Evolutionary conservation across 2,797 vertebrate genomes (phyloP).

Genomic region (Hozukius guyotensis): DNA sequence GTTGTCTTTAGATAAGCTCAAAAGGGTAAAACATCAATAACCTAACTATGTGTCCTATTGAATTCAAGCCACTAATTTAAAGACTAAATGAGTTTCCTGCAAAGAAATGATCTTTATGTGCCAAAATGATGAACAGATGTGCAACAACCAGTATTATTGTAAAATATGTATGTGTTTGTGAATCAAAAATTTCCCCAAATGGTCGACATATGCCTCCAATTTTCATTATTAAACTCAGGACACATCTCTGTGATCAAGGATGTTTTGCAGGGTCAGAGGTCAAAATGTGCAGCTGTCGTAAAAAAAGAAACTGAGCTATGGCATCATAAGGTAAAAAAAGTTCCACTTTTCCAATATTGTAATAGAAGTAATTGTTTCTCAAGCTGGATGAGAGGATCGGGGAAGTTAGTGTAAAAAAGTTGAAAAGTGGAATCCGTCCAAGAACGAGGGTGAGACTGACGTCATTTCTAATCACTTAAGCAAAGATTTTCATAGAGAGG

Average conservation of each 20-base stretch:
- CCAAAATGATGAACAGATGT: not conserved
- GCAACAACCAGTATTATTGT: not conserved
- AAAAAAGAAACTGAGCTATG: not conserved
- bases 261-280: not conserved
- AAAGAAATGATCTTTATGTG: not conserved
- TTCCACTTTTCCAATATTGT: not conserved
- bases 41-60: not conserved
- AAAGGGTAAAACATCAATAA: constrained; percentile 4
- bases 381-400: not conserved
- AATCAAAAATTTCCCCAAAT: not conserved
- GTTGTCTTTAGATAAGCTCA: constrained; percentile 10
- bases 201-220: not conserved
- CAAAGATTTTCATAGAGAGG: not conserved
- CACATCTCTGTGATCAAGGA: not conserved
- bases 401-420: not conserved
- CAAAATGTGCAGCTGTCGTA: not conserved
- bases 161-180: not conserved
- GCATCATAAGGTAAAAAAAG: not conserved
- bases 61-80: constrained; percentile 7
- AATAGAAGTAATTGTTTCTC: not conserved
- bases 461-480: not conserved
- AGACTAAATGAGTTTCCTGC: not conserved
- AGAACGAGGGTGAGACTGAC: not conserved
- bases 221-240: not conserved
- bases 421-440: not conserved